phyloP scores from a whole-genome alignment of 2,797 vertebrate species.

The Paramormyrops hopkinsi region DNA sequence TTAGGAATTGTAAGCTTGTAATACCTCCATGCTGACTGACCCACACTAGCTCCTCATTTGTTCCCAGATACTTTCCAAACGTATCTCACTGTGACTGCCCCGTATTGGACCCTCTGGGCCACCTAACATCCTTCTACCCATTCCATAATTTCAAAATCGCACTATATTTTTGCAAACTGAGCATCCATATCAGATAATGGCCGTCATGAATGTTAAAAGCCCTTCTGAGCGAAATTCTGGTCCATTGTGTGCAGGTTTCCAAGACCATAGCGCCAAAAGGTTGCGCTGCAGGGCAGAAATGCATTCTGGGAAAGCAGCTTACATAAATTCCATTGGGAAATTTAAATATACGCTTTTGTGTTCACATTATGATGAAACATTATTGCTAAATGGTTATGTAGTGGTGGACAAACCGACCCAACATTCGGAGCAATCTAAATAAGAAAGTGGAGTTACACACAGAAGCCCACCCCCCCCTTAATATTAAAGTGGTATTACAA shows the following conservation, averaged over 20 bases:
- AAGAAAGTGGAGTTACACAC: neutral
- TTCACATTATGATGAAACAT: neutral
- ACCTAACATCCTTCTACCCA: neutral
- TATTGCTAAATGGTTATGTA: neutral
- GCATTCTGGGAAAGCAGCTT: neutral
- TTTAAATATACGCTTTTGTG: neutral
- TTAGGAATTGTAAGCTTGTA: neutral
- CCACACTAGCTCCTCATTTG: neutral
- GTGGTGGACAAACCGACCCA: neutral
- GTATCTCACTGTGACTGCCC: neutral
- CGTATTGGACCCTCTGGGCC: neutral
- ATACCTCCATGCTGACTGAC: neutral
- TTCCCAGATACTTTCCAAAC: neutral
- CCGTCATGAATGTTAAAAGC: neutral
- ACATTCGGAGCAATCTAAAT: neutral
- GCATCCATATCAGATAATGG: neutral
- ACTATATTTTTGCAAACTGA: neutral
- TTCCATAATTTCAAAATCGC: neutral
- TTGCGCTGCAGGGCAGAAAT: neutral
- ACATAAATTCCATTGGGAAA: neutral
- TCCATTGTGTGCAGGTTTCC: neutral
- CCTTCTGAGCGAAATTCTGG: neutral
- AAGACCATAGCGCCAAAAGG: neutral
- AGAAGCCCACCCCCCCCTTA: neutral
- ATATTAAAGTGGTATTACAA: neutral